Conservation (phyloP, 2,888 invertebrate genomes). For the Notocelia uddmanniana region DNA sequence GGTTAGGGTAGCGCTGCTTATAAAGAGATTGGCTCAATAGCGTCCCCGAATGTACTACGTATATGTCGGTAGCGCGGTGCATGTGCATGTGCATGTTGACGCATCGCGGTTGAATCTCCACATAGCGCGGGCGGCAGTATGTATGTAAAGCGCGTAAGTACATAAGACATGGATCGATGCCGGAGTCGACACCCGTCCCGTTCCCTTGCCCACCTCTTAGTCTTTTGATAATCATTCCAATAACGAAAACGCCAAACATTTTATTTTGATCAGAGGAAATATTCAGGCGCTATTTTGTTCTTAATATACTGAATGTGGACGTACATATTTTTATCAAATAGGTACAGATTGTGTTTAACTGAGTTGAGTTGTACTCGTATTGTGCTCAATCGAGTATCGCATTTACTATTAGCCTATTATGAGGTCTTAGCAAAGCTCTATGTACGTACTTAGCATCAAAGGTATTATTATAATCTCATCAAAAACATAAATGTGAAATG, state of each 20-base stretch:
- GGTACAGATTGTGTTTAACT: background rate
- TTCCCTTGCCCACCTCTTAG: conserved; percentile 54
- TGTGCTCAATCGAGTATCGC: background rate
- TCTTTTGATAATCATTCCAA: conserved; percentile 44
- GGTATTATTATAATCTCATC: background rate
- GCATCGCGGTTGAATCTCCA: conserved; percentile 83
- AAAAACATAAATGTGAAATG: too few species aligned
- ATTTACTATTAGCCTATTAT: background rate
- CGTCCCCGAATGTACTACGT: conserved; percentile 54
- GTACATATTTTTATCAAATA: background rate
- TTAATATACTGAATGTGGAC: background rate
- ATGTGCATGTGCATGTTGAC: conserved; percentile 82
- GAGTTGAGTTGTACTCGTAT: background rate
- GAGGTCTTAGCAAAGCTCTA: background rate
- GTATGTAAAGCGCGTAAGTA: conserved; percentile 75
- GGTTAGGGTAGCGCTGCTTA: conserved; percentile 57
- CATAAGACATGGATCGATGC: conserved; percentile 82
- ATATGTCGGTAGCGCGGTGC: conserved; percentile 65
- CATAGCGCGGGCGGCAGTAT: conserved; percentile 75
- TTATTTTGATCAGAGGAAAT: conserved; percentile 1
- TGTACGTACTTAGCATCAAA: background rate
- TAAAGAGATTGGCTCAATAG: conserved; percentile 63
- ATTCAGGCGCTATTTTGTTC: background rate
- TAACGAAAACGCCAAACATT: conserved; percentile 44
- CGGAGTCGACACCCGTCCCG: conserved; percentile 68